Conservation (phyloP, 2,113 vertebrate genomes). For the Pantherophis guttatus region DNA sequence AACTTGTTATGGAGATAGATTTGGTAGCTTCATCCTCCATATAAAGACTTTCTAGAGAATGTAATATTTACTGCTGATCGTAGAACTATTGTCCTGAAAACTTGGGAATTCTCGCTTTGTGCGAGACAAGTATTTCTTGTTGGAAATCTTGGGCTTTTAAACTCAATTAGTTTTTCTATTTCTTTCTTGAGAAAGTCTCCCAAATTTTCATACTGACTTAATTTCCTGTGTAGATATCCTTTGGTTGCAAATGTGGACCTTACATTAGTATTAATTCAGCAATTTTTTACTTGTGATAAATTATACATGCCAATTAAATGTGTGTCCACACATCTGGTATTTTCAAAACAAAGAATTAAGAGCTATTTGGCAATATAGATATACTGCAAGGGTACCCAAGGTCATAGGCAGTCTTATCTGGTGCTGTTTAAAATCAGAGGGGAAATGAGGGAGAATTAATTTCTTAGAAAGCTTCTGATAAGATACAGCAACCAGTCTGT, state of each 20-base stretch:
- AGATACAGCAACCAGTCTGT: constrained; percentile 25
- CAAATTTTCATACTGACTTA: background rate
- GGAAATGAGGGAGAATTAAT: constrained; percentile 6
- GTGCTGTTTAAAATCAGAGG: background rate
- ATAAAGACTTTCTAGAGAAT: background rate
- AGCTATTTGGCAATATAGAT: background rate
- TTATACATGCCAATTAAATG: background rate
- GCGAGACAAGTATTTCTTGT: background rate
- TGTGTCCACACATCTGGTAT: background rate
- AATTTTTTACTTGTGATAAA: background rate
- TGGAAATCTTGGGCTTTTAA: background rate
- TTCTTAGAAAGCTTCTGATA: constrained; percentile 36
- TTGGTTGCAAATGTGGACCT: background rate
- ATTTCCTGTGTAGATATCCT: background rate
- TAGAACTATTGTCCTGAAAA: background rate
- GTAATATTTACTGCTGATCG: background rate
- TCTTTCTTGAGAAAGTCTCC: background rate
- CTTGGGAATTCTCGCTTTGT: background rate
- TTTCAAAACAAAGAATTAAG: background rate
- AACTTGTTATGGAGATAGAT: background rate
- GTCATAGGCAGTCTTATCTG: background rate
- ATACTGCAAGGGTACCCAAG: background rate
- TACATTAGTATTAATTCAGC: background rate
- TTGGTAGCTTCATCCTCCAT: background rate
- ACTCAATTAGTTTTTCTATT: background rate